Base-by-base conservation (phyloP, 1,140 invertebrate species). In the Meloidogyne chitwoodi region DNA sequence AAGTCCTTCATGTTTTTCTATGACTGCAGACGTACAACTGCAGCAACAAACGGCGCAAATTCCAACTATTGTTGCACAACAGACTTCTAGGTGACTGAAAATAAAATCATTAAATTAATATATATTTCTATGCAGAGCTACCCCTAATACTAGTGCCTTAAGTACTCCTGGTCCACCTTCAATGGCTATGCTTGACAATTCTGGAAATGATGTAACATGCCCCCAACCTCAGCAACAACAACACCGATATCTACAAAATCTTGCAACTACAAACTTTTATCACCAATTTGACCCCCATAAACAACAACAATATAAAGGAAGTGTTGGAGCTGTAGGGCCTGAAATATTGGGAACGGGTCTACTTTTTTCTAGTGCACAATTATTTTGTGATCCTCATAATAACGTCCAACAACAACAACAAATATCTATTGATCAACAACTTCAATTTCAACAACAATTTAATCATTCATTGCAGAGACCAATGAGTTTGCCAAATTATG, bases 401-500 rank as follows among this genome's bases (percentile, higher is more conserved):
- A 27, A 12, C 4, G 22, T 61, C 11, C 41, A 62, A 27, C 70
- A 73, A 16, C 67, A 68, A 14, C 29, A 44, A 31, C 67, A 29
- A 56, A 73, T 31, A 19, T 24, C 65, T 6, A 66, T 41, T 22
- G 29, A 66, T 16, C 34, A 31, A 31, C 76, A 77, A 74, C 16
- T n/a, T 14, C 27, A 74, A 19, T 26, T 24, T 22, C 65, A 76
- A 22, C 56, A 34, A 26, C 76, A 77, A 56, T 38, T 65, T 75
- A 31, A 73, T 27, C n/a, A 76, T 64, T 41, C 61, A 12, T 68
- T 48, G 16, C 76, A 77, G 26, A 38, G 76, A 10, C 76, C 76
- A 65, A 75, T 77, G 76, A 77, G 76, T 75, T 44, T 77, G 14
- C 76, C 76, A 27, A 77, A 77, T 41, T 70, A 75, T 61, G 71